Evolutionary conservation across 1,140 invertebrate genomes (phyloP).

Genomic region (fruit fly (Drosophila melanogaster)): DNA sequence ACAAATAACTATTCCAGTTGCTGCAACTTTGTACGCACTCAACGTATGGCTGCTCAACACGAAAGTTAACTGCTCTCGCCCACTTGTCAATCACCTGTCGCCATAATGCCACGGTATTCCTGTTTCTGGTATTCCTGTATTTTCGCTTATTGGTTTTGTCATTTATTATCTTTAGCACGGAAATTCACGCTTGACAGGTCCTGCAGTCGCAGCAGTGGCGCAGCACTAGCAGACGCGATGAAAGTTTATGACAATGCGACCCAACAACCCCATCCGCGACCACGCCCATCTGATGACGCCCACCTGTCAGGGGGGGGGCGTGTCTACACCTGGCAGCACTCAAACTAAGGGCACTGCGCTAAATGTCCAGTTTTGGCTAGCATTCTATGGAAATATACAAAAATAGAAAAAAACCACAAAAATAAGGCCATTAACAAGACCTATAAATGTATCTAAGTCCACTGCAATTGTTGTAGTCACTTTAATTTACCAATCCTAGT

Average conservation of each 20-base stretch:
- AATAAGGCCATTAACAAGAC: too few species aligned
- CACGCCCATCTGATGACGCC: conserved; percentile 16
- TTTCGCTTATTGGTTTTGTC: conserved; percentile 63
- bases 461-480: too few species aligned
- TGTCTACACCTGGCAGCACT: conserved; percentile 12
- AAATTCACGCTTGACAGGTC: conserved; percentile 68
- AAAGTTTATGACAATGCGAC: conserved; percentile 73
- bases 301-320: conserved; percentile 57
- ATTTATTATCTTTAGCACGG: conserved; percentile 60
- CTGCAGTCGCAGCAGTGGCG: conserved; percentile 6
- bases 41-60: background rate
- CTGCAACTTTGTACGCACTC: conserved; percentile 1
- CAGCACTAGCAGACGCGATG: conserved; percentile 31
- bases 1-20: conserved; percentile 1
- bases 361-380: background rate
- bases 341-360: conserved; percentile 1
- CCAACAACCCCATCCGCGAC: conserved; percentile 14
- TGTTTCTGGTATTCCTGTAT: conserved; percentile 19
- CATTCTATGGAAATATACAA: too few species aligned
- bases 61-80: conserved; percentile 1
- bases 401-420: too few species aligned
- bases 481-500: too few species aligned
- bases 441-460: too few species aligned
- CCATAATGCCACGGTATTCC: background rate
- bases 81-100: conserved; percentile 12